phyloP scores from a whole-genome alignment of 2,113 vertebrate genomes.

The Chaetorhynchus papuensis region DNA sequence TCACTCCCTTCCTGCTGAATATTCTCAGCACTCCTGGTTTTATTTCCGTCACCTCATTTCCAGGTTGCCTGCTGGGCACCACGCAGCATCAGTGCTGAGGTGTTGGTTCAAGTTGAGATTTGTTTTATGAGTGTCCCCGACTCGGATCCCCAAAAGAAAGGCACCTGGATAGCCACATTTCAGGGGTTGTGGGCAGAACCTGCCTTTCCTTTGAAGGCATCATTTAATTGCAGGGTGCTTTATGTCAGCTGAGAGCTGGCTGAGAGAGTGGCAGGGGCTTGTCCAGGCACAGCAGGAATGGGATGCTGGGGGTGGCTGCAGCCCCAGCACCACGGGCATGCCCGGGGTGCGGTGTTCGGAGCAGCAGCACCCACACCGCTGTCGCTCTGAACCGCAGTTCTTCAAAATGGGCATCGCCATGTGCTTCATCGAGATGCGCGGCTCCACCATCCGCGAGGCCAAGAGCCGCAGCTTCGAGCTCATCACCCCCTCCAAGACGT shows the following conservation, averaged over 20 bases:
- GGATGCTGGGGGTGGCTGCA: not conserved
- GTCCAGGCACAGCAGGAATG: not conserved
- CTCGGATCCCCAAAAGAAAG: not conserved
- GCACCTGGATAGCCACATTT: not conserved
- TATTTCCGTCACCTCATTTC: not conserved
- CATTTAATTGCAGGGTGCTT: not conserved
- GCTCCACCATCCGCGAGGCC: conserved; percentile 87
- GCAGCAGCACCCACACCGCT: not conserved
- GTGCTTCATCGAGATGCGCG: conserved; percentile 88
- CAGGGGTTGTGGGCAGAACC: not conserved
- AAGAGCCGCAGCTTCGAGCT: conserved; percentile 91
- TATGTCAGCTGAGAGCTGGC: not conserved
- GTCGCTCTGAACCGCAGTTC: conserved; percentile 69
- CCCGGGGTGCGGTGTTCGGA: fast-evolving
- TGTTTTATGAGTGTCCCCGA: not conserved
- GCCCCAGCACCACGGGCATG: fast-evolving
- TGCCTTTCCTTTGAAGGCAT: not conserved
- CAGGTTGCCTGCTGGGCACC: not conserved
- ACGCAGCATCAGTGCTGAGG: not conserved
- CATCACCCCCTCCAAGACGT: conserved; percentile 89
- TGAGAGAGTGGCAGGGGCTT: not conserved
- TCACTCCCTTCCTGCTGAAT: not conserved
- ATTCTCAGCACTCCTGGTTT: not conserved
- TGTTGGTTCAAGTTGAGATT: not conserved
- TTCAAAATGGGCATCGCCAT: conserved; percentile 90